Percentiles rank a stretch among this genome's conserved stretches.
Conservation (phyloP, 2,113 vertebrate species). For the Blennius ocellaris region DNA sequence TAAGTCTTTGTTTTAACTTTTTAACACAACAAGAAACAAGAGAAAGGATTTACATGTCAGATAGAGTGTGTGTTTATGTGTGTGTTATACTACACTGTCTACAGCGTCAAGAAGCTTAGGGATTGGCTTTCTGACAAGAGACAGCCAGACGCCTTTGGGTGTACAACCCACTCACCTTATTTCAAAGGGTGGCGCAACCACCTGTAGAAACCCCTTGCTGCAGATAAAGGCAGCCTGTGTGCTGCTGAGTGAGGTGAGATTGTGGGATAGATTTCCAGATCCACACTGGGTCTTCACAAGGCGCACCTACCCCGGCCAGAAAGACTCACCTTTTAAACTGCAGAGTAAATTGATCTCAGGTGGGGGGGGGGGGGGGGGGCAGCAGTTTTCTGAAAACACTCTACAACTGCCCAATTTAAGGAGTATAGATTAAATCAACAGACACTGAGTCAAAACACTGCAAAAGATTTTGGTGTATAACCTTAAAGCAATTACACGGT, state of each 20-base stretch:
- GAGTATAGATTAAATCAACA: constrained; percentile 1
- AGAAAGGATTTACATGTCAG: constrained; percentile 32
- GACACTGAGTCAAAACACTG: constrained; percentile 2
- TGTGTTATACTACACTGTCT: constrained; percentile 51
- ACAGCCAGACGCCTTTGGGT: constrained; percentile 80
- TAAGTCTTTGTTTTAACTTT: constrained; percentile 73
- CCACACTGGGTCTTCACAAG: constrained; percentile 52
- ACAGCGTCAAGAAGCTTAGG: constrained; percentile 64
- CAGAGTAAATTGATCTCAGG: constrained; percentile 46
- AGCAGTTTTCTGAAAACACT: constrained; percentile 28
- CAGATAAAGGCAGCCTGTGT: constrained; percentile 75
- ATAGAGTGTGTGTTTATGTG: constrained; percentile 2
- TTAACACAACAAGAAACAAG: constrained; percentile 50
- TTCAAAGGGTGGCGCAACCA: constrained; percentile 74
- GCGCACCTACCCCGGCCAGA: constrained; percentile 48
- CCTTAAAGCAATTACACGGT: not conserved
- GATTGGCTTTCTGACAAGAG: constrained; percentile 82
- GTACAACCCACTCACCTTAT: constrained; percentile 70
- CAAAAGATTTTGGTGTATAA: not conserved
- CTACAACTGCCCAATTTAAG: constrained; percentile 8
- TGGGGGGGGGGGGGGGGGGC: constrained; percentile 5
- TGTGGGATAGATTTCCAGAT: constrained; percentile 72
- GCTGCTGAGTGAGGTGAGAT: constrained; percentile 55
- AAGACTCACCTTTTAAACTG: constrained; percentile 43
- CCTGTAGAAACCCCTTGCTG: constrained; percentile 67